These are phyloP conservation scores for Sylvia borin DNA, from an alignment of 2,797 vertebrate genomes.

Conservation along the genomic window DNA sequence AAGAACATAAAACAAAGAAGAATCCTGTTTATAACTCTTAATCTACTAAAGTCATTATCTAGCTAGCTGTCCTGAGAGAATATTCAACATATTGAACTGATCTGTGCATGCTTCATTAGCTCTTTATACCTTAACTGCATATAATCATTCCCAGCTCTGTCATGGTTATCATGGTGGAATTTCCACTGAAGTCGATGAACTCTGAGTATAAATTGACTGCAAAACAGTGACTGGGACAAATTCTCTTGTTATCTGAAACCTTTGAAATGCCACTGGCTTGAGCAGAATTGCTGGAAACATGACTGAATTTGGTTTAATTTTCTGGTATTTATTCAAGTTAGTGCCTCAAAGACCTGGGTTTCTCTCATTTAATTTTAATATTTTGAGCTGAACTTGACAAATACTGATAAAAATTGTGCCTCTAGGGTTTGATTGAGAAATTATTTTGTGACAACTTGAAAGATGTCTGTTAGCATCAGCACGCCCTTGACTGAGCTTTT, in stretches of 20 bases:
- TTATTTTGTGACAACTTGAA: conserved; percentile 13
- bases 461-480: conserved; percentile 8
- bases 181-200: conserved; percentile 44
- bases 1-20: conserved; percentile 29
- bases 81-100: conserved; percentile 45
- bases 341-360: conserved; percentile 46
- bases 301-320: conserved; percentile 54
- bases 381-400: conserved; percentile 51
- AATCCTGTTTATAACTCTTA: conserved; percentile 44
- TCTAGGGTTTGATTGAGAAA: conserved; percentile 16
- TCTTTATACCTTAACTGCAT: conserved; percentile 36
- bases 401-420: conserved; percentile 52
- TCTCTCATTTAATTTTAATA: conserved; percentile 53
- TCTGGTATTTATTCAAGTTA: conserved; percentile 54
- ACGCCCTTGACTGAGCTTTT: background rate
- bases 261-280: conserved; percentile 41
- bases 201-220: conserved; percentile 16
- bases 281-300: conserved; percentile 32
- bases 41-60: conserved; percentile 54
- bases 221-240: conserved; percentile 52
- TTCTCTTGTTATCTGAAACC: conserved; percentile 44
- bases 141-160: conserved; percentile 46
- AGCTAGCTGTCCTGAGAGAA: conserved; percentile 41
- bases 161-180: conserved; percentile 41
- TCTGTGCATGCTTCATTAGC: conserved; percentile 40